Conservation (phyloP, 2,797 vertebrate species). For the Lemur catta region DNA sequence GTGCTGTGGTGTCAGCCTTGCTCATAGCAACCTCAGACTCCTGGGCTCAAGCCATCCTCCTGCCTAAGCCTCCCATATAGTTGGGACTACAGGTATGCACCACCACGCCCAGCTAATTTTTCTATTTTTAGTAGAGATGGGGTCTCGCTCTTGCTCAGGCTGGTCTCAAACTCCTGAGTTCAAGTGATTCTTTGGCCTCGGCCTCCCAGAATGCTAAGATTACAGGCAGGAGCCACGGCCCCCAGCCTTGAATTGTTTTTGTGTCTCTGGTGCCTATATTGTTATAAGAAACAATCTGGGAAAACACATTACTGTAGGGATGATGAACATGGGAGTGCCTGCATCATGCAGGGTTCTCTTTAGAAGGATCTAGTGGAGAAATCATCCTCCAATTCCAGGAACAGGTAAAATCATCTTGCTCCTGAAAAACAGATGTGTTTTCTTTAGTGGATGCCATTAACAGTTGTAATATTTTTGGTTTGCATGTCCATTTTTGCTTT, state of each 20-base stretch:
- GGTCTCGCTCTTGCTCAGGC: too few species aligned
- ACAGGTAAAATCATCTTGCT: not conserved
- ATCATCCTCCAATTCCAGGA: not conserved
- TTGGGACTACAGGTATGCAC: fast-evolving
- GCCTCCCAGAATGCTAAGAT: too few species aligned
- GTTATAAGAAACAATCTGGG: not conserved
- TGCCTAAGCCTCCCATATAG: too few species aligned
- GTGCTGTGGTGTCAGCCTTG: too few species aligned
- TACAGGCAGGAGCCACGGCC: too few species aligned
- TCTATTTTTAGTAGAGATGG: too few species aligned
- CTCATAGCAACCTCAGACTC: too few species aligned
- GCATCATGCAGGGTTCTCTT: not conserved
- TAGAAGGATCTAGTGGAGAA: not conserved
- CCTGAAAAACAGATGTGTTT: not conserved
- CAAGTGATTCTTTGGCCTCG: too few species aligned
- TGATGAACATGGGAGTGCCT: not conserved
- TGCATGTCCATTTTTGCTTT: not conserved
- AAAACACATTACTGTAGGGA: not conserved
- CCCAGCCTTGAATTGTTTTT: not conserved
- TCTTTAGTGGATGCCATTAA: not conserved
- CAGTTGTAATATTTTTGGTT: not conserved
- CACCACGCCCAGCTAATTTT: too few species aligned
- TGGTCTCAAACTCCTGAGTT: too few species aligned
- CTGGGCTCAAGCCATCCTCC: too few species aligned
- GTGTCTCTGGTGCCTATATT: not conserved